Evolutionary conservation across 2,113 vertebrate genomes (phyloP).

Genomic region (Leucosticte australis): DNA sequence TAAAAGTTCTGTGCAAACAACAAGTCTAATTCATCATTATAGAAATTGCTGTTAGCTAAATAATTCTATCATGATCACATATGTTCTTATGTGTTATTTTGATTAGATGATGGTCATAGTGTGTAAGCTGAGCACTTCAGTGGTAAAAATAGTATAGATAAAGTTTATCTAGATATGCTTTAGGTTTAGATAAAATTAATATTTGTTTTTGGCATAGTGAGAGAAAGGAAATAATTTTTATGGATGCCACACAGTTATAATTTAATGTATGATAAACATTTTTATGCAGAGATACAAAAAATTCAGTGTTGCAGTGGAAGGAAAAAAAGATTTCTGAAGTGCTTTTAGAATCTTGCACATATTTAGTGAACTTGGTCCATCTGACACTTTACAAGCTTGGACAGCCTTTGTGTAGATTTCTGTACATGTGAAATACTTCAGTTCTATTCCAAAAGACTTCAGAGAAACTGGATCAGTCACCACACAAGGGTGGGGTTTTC

Average conservation of each 20-base stretch:
- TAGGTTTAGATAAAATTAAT: not conserved
- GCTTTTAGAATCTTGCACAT: constrained; percentile 26
- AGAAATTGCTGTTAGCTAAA: constrained; percentile 30
- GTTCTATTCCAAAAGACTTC: constrained; percentile 16
- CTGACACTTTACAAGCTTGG: constrained; percentile 23
- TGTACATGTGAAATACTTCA: constrained; percentile 14
- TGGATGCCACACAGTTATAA: not conserved
- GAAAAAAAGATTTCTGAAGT: constrained; percentile 7
- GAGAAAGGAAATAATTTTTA: not conserved
- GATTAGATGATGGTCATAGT: not conserved
- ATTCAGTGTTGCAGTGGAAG: not conserved
- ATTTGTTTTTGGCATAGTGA: not conserved
- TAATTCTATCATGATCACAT: not conserved
- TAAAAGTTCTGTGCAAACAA: not conserved
- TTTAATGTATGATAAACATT: constrained; percentile 14
- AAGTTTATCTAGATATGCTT: not conserved
- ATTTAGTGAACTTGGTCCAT: not conserved
- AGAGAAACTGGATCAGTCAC: constrained; percentile 4
- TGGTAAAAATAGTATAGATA: not conserved
- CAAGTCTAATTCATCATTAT: not conserved
- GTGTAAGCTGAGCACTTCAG: not conserved
- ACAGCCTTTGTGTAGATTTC: constrained; percentile 9
- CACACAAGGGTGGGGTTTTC: constrained; percentile 11
- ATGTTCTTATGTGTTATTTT: constrained; percentile 1
- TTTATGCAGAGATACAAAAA: not conserved